These are phyloP conservation scores for Clupea harengus DNA, from an alignment of 2,113 vertebrate genomes.

Conservation along the genomic window DNA sequence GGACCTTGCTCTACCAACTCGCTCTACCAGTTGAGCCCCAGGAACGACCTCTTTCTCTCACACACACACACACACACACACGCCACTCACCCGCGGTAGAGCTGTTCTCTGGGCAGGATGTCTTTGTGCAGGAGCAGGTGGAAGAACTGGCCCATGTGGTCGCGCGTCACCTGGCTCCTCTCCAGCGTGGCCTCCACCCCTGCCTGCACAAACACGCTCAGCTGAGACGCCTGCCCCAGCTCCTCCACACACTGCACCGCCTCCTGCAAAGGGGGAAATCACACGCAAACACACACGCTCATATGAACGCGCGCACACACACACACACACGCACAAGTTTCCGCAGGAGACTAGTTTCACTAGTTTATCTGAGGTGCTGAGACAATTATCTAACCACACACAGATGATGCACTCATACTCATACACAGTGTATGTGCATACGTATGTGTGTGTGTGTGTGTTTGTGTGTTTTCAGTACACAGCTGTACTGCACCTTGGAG, in stretches of 20 bases:
- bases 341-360: no score
- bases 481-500: slow-evolving; percentile 79
- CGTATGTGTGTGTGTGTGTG: neutral
- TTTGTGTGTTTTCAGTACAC: neutral
- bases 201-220: slow-evolving; percentile 83
- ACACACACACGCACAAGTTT: neutral
- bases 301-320: neutral
- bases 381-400: neutral
- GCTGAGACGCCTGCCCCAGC: slow-evolving; percentile 74
- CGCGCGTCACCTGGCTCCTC: slow-evolving; percentile 91
- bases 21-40: no score
- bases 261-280: slow-evolving; percentile 74
- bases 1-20: no score
- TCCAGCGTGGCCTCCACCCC: slow-evolving; percentile 95
- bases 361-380: no score
- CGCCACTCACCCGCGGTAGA: slow-evolving; percentile 86
- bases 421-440: neutral
- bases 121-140: slow-evolving; percentile 85
- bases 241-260: slow-evolving; percentile 93
- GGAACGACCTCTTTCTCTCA: no score
- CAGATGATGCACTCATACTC: neutral
- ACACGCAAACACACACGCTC: neutral
- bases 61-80: no score
- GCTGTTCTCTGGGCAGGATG: slow-evolving; percentile 82
- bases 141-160: slow-evolving; percentile 92